These are phyloP conservation scores for Chauna torquata DNA, from an alignment of 2,113 vertebrate genomes.

Conservation along the genomic window DNA sequence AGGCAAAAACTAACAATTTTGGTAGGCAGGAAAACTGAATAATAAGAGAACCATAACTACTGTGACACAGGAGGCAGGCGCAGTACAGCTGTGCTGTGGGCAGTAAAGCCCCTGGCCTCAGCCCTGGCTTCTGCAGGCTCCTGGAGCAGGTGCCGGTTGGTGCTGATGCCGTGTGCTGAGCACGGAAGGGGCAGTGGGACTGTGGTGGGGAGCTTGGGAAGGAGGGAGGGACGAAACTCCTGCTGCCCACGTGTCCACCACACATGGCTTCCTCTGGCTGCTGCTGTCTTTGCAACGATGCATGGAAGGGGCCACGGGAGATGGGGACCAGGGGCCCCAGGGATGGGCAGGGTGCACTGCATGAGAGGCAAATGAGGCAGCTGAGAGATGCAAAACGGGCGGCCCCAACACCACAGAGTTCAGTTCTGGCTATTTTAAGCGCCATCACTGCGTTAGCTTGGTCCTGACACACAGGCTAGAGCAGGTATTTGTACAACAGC, in stretches of 20 bases:
- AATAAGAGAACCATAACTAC: neutral
- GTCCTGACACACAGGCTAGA: neutral
- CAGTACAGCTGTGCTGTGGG: accelerated
- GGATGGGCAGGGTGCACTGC: neutral
- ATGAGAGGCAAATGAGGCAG: neutral
- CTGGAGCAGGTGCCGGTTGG: neutral
- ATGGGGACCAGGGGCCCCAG: neutral
- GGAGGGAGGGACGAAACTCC: neutral
- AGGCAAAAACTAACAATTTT: neutral
- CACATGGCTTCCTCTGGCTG: neutral
- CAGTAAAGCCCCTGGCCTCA: neutral
- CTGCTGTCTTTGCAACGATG: neutral
- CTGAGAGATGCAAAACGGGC: accelerated
- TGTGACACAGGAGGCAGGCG: accelerated
- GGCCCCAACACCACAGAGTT: neutral
- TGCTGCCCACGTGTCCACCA: neutral
- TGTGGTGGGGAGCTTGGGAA: neutral
- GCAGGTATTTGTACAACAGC: neutral
- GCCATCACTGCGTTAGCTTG: neutral
- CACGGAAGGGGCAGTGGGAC: neutral
- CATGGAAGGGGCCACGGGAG: neutral
- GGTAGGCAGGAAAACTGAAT: neutral
- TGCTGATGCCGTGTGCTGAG: neutral
- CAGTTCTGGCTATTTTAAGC: neutral
- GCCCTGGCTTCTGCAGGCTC: neutral